Base-by-base conservation (phyloP, 2,797 vertebrate species). In the Sparus aurata region DNA sequence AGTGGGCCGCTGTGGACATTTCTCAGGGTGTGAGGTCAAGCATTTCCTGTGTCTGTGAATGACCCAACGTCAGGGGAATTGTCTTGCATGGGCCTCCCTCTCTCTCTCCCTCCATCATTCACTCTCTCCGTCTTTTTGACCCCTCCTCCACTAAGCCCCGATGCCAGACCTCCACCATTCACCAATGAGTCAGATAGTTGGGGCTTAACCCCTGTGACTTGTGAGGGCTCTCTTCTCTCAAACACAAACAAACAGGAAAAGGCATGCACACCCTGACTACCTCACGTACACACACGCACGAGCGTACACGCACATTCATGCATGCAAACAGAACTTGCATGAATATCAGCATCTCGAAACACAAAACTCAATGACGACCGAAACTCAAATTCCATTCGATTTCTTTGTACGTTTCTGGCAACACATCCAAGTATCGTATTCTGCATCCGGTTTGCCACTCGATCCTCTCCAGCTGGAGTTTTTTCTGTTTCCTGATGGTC, bases 1-100 rank as follows among this genome's bases (percentile, higher is more conserved):
- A 94, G 86, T 86, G 87, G 87, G 81, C 93, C 81, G 91, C 92
- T 94, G 91, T 93, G 89, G 85, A 92, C 81, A 91, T 95, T 93
- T 93, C 92, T 93, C 89, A 89, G 93, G 91, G 92, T 94, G 93
- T 92, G 87, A 95, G 92, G 93, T 93, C 93, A 94, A 95, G 93
- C 93, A 96, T 95, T 95, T 95, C 95, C 95, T 94, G 91, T 92
- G 91, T 93, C 93, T 91, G 79, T 91, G 88, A 94, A 93, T 93
- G 91, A 91, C 91, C 89, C 82, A 75, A 84, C 90, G 86, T 92
- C 89, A 52, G 80, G 90, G 91, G 91, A 93, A 94, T 92, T 93
- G 92, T 93, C 90, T 85, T 85, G 84, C 80, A 73, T 86, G 87
- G 87, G 87, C 82, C 86, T 82, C 85, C 71, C 77, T 75, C 84